phyloP scores from a whole-genome alignment of 2,888 invertebrate genomes.

The Agrochola litura region DNA sequence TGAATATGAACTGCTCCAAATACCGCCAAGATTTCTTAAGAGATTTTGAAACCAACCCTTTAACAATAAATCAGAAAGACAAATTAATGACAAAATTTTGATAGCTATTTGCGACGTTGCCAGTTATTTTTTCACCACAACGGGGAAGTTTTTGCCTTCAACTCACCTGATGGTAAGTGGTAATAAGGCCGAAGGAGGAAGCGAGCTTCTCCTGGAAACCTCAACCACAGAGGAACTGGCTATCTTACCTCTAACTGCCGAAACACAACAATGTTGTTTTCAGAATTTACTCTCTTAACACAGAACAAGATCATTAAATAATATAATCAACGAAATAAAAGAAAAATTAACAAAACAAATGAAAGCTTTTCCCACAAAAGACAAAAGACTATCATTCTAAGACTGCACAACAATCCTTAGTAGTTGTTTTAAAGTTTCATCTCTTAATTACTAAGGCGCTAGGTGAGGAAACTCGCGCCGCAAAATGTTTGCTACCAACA shows the following conservation, averaged over 20 bases:
- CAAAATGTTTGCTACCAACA: slow-evolving; percentile 37
- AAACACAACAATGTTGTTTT: not conserved
- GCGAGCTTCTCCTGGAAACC: too few relatives aligned
- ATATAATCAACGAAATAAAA: slow-evolving; percentile 1
- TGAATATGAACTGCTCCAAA: not conserved
- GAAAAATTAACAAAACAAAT: slow-evolving; percentile 19
- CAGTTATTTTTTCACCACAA: too few relatives aligned
- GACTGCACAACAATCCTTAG: slow-evolving; percentile 19
- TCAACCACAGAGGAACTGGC: too few relatives aligned
- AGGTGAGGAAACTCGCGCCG: slow-evolving; percentile 24
- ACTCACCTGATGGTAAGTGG: too few relatives aligned
- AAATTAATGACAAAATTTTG: too few relatives aligned
- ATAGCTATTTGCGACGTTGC: not conserved
- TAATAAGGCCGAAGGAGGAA: too few relatives aligned
- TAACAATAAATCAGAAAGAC: too few relatives aligned
- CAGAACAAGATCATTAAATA: not conserved
- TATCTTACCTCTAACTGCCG: too few relatives aligned
- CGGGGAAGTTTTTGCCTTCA: too few relatives aligned
- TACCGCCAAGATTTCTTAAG: not conserved
- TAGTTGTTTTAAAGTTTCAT: slow-evolving; percentile 49
- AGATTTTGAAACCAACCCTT: not conserved
- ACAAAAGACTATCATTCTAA: slow-evolving; percentile 32
- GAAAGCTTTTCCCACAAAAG: not conserved
- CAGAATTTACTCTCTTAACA: not conserved
- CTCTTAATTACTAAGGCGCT: slow-evolving; percentile 53